Evolutionary conservation across 1,140 invertebrate genomes (phyloP), one percentile per base, ranked within the genome.

Genomic region (Aphaenogaster floridana): DNA sequence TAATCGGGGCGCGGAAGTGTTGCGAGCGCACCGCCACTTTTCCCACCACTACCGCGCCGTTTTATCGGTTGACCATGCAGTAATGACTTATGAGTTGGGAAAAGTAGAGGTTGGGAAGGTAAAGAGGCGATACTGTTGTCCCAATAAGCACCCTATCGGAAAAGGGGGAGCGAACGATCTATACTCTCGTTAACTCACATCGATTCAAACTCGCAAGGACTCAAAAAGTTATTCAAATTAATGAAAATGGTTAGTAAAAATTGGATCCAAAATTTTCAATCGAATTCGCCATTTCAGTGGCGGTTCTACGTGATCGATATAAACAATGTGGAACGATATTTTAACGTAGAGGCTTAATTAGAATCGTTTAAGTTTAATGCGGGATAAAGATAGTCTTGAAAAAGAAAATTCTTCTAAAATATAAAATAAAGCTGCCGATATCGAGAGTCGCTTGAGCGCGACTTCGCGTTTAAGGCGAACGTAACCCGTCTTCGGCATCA

Each of bases 61-160:
- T 9, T 5, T 42, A 42, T 54, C 66, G 39, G 36, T 81, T 57
- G 39, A 72, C 36, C 36, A 57, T 36, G 5, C 64, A 34, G 13
- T 36, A 52, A 79, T 79, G 34, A 80, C 45, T 36, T 50, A 36
- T 39, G 45, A 68, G n/a, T 61, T 77, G 13, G n/a, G 13, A 77
- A 61, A 61, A 42, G 45, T 17, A 3, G 13, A 17, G 36, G 54
- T 15, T 57, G 15, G 45, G 3, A 17, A 52, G 15, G 13, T 50
- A 28, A 57, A 42, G 28, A 42, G 36, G 6, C 52, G 52, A 77
- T 28, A 21, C 11, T 15, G 13, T 15, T 42, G 13, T 59, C n/a
- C 13, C 50, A 15, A 76, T 4, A 21, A 36, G 7, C 52, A 17
- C 8, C 11, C 45, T 39, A 21, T 57, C 17, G 52, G 11, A 61